Conservation (phyloP, 2,797 vertebrate genomes). For the Sebastes elongatus region DNA sequence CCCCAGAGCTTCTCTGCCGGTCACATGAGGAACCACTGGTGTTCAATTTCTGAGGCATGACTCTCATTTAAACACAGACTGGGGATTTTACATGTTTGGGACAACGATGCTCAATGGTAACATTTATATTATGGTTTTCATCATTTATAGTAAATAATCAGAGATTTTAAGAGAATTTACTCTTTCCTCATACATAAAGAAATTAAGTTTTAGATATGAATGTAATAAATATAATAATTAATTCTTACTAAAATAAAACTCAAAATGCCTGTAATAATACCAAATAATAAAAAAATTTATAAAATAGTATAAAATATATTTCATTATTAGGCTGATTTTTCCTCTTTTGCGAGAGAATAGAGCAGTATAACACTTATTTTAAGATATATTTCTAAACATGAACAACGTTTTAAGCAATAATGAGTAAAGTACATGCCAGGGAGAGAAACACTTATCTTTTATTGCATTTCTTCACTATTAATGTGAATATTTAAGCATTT, state of each 20-base stretch:
- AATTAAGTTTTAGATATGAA: not conserved
- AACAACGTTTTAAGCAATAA: not conserved
- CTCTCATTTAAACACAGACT: constrained; percentile 56
- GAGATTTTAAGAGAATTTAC: not conserved
- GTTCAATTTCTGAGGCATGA: constrained; percentile 75
- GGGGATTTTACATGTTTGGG: not conserved
- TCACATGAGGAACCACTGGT: constrained; percentile 71
- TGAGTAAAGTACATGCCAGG: fast-evolving
- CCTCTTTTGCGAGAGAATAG: fast-evolving
- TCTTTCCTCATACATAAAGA: not conserved
- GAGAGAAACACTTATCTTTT: not conserved
- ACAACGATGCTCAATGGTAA: not conserved
- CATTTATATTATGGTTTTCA: not conserved
- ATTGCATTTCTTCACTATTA: no score
- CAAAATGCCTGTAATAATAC: not conserved
- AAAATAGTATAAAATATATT: not conserved
- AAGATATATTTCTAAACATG: not conserved
- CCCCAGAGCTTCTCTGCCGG: not conserved
- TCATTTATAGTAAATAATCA: not conserved
- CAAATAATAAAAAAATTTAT: fast-evolving
- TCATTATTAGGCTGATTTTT: not conserved
- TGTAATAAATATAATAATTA: not conserved
- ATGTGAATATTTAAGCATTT: not conserved
- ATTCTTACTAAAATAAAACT: not conserved
- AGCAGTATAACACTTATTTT: not conserved